Conservation (phyloP, 1,140 invertebrate species). For the Apis cerana region DNA sequence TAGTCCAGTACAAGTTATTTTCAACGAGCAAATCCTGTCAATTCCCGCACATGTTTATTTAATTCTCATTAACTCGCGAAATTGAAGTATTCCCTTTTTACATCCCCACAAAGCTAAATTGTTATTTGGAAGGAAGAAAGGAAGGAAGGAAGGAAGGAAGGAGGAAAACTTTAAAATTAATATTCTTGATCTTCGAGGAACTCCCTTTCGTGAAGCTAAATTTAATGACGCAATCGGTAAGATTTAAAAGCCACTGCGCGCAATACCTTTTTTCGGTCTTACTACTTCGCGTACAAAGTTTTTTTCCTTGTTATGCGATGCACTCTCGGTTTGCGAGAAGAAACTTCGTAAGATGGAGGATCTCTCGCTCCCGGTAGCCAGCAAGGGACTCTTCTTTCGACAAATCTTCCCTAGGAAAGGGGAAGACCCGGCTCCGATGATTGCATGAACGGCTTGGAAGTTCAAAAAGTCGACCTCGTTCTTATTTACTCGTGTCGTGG, state of each 20-base stretch:
- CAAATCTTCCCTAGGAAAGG: not conserved
- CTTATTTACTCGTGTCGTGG: not conserved
- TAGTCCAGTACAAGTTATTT: too few relatives aligned
- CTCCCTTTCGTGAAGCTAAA: not conserved
- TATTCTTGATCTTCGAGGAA: not conserved
- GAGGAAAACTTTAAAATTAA: not conserved
- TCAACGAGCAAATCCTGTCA: too few relatives aligned
- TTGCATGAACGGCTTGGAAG: not conserved
- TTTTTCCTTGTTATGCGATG: slow-evolving; percentile 19
- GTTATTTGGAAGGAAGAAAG: too few relatives aligned
- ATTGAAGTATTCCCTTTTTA: too few relatives aligned
- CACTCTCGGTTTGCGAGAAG: slow-evolving; percentile 1
- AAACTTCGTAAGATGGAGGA: slow-evolving; percentile 11
- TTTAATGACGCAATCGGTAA: slow-evolving; percentile 16
- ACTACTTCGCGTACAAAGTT: slow-evolving; percentile 5
- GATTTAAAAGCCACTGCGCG: not conserved
- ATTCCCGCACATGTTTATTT: too few relatives aligned
- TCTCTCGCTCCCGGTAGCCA: not conserved
- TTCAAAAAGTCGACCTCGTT: not conserved
- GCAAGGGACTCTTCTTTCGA: not conserved
- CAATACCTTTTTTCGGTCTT: not conserved
- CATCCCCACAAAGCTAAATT: too few relatives aligned
- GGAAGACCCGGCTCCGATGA: not conserved
- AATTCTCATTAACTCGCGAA: too few relatives aligned
- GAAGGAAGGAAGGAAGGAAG: not conserved